Evolutionary conservation across 2,888 invertebrate genomes (phyloP), one percentile per base, ranked within the genome.

Genomic region (Ptilodon capucinus): DNA sequence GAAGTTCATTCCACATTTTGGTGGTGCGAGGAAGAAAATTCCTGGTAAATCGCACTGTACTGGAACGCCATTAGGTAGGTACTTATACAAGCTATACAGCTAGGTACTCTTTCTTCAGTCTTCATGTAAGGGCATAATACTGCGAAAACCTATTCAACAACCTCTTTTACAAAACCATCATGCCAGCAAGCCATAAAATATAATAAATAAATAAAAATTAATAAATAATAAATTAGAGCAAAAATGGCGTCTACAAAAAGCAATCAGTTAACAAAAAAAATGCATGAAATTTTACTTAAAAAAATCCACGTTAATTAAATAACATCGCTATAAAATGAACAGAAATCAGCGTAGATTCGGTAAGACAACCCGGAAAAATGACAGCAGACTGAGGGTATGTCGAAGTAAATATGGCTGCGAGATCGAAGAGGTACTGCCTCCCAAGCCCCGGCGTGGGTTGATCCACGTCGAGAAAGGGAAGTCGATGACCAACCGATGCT

Each of bases 241-340:
- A 23, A 23, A 23, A 23, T 6, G 7, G 9, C 28, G n/a, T 28
- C 8, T 28, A n/a, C n/a, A n/a, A n/a, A n/a, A n/a, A n/a, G n/a
- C n/a, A n/a, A n/a, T 28, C 11, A 28, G n/a, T 28, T 21, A 40
- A 25, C 25, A 11, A n/a, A 19, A 25, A 21, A 42, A 39, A 54
- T 51, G 46, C n/a, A n/a, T 46, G 23, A 48, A 21, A 23, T 0
- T 16, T 11, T 19, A 38, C n/a, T n/a, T n/a, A n/a, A n/a, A 42
- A 67, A 67, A 64, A 57, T 53, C 5, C 0, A 19, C 13, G 62
- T 60, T 42, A 52, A 60, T 54, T 53, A 54, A 45, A 21, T 21
- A 21, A 28, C n/a, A n/a, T n/a, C n/a, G 11, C n/a, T n/a, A 42
- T 34, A 76, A 64, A 66, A 81, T 81, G 79, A 76, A 74, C 65